Conservation (phyloP, 2,888 invertebrate genomes). For the Octonoba sinensis region DNA sequence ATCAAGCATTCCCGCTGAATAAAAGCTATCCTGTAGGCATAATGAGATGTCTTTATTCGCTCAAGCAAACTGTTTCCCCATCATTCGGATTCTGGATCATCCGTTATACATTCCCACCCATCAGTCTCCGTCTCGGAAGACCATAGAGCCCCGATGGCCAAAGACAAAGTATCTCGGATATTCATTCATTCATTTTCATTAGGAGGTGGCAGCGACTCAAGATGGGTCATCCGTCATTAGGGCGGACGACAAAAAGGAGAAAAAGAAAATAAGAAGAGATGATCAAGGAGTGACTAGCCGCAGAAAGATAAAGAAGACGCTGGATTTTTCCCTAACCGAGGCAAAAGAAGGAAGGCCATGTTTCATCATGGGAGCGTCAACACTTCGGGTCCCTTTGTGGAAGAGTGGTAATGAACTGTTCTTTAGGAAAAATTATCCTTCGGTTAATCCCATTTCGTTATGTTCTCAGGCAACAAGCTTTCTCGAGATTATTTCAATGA, state of each 20-base stretch:
- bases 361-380: constrained; percentile 38
- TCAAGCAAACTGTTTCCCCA: too few species aligned
- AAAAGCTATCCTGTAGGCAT: too few species aligned
- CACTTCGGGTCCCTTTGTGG: constrained; percentile 16
- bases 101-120: neutral
- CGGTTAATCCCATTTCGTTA: constrained; percentile 8
- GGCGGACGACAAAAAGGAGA: constrained; percentile 14
- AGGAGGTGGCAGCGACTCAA: constrained; percentile 46
- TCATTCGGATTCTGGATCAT: neutral
- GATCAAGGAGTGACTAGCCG: too few species aligned
- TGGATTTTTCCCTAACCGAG: too few species aligned
- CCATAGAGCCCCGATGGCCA: constrained; percentile 4
- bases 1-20: too few species aligned
- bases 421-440: constrained; percentile 20
- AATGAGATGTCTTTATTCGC: too few species aligned
- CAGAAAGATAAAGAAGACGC: too few species aligned
- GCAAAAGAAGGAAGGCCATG: neutral
- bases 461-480: neutral
- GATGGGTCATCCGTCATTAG: constrained; percentile 57
- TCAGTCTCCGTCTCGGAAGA: neutral
- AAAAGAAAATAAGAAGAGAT: neutral
- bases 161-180: constrained; percentile 52
- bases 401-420: constrained; percentile 19
- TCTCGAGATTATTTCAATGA: neutral
- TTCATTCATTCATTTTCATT: constrained; percentile 61